A percentile compares a stretch with the other conserved stretches of the same genome.
phyloP scores from a whole-genome alignment of 2,888 invertebrate species.

The Drosophila eohydei region DNA sequence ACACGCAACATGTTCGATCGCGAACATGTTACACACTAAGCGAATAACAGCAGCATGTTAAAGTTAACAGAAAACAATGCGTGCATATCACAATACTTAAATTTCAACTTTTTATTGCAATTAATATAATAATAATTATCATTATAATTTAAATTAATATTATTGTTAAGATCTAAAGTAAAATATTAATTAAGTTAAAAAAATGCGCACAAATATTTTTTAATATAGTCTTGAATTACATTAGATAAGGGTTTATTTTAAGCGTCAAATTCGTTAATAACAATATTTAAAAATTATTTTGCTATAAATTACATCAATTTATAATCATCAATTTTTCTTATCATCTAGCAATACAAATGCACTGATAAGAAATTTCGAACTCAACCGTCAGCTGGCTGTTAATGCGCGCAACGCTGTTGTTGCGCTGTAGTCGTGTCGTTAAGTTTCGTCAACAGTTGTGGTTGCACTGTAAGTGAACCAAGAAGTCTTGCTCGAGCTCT shows the following conservation, averaged over 20 bases:
- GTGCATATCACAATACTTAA: not conserved
- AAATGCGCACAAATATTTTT: not conserved
- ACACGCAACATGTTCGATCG: conserved; percentile 13
- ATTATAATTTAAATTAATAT: no score
- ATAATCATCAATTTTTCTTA: not conserved
- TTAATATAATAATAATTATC: not conserved
- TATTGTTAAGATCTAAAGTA: not conserved
- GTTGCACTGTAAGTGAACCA: conserved; percentile 11
- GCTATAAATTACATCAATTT: not conserved
- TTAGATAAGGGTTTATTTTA: not conserved
- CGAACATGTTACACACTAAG: conserved; percentile 26
- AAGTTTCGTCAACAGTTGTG: conserved; percentile 48
- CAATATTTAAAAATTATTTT: not conserved
- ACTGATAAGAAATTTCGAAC: conserved; percentile 45
- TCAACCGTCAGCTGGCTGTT: conserved; percentile 23
- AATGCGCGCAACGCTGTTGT: conserved; percentile 5
- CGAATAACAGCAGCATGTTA: not conserved
- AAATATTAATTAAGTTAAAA: not conserved
- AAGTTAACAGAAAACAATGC: conserved; percentile 6
- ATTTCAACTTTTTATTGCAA: not conserved
- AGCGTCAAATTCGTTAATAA: not conserved
- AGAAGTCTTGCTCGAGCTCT: not conserved
- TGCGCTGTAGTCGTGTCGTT: conserved; percentile 38
- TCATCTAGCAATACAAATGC: not conserved
- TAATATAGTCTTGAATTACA: not conserved